Evolutionary conservation across 2,797 vertebrate species (phyloP).

Genomic region (Onychomys torridus): DNA sequence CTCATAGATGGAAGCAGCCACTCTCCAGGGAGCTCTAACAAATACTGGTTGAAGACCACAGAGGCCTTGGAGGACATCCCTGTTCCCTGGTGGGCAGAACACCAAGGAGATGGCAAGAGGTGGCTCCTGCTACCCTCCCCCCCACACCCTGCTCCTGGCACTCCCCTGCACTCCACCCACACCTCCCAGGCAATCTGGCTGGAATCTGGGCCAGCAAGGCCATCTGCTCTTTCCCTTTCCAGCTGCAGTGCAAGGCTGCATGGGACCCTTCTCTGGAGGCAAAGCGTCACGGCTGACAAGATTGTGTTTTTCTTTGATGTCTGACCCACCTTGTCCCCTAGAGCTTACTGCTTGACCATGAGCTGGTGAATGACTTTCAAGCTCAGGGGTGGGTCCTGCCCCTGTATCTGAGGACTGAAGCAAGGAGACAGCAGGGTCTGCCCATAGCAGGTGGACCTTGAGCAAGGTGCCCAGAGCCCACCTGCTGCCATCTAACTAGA

Average conservation of each 20-base stretch:
- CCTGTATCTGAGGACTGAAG: neutral
- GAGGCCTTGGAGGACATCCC: neutral
- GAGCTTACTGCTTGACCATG: neutral
- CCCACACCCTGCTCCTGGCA: neutral
- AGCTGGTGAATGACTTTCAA: neutral
- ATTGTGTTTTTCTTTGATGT: constrained; percentile 35
- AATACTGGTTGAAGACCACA: neutral
- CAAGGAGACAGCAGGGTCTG: neutral
- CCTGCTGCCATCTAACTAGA: neutral
- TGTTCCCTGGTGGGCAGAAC: neutral
- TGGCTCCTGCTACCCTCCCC: constrained; percentile 20
- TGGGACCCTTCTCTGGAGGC: constrained; percentile 23
- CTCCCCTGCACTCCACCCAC: constrained; percentile 49
- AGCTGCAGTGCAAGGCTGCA: constrained; percentile 61
- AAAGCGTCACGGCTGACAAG: constrained; percentile 45
- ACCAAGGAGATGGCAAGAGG: neutral
- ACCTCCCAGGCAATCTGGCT: constrained; percentile 79
- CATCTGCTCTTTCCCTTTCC: constrained; percentile 82
- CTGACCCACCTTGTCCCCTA: neutral
- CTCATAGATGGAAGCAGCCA: neutral
- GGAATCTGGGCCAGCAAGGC: constrained; percentile 77
- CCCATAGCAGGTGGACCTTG: neutral
- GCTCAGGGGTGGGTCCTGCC: neutral
- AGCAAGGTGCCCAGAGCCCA: neutral
- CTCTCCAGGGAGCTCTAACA: neutral